Conservation (phyloP, 2,797 vertebrate species). For the Pseudochaenichthys georgianus region DNA sequence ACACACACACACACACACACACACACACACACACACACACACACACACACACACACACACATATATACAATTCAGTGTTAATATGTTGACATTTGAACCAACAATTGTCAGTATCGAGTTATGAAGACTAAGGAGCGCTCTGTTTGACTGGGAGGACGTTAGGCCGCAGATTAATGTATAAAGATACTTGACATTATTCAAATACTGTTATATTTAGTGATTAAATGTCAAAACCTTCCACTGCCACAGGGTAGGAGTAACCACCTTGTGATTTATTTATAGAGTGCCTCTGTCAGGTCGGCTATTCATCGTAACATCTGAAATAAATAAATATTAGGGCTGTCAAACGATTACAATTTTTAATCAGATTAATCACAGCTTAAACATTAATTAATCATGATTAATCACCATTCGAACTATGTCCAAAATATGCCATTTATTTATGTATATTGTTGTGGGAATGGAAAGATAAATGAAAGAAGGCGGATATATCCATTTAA, state of each 20-base stretch:
- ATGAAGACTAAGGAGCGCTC: constrained; percentile 32
- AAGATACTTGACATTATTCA: constrained; percentile 70
- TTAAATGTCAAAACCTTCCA: constrained; percentile 71
- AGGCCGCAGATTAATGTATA: constrained; percentile 50
- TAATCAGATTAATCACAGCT: too few relatives aligned
- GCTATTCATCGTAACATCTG: constrained; percentile 26
- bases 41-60: constrained; percentile 14
- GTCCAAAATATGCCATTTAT: too few relatives aligned
- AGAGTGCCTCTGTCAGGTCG: constrained; percentile 37
- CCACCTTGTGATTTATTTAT: constrained; percentile 58
- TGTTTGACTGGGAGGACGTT: constrained; percentile 31
- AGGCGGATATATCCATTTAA: too few relatives aligned
- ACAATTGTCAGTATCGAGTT: constrained; percentile 37
- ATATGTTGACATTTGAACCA: constrained; percentile 71
- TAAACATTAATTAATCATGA: too few relatives aligned
- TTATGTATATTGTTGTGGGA: too few relatives aligned
- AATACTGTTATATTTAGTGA: constrained; percentile 62
- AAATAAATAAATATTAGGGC: neutral
- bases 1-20: constrained; percentile 15
- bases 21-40: neutral
- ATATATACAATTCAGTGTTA: constrained; percentile 42
- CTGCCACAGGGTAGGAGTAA: constrained; percentile 33
- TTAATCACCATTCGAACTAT: too few relatives aligned
- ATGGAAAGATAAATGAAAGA: too few relatives aligned
- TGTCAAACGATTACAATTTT: too few relatives aligned